A percentile compares a stretch with the other conserved stretches of the same genome.
Evolutionary conservation across 2,113 vertebrate genomes (phyloP).

Genomic region (Prinia subflava): DNA sequence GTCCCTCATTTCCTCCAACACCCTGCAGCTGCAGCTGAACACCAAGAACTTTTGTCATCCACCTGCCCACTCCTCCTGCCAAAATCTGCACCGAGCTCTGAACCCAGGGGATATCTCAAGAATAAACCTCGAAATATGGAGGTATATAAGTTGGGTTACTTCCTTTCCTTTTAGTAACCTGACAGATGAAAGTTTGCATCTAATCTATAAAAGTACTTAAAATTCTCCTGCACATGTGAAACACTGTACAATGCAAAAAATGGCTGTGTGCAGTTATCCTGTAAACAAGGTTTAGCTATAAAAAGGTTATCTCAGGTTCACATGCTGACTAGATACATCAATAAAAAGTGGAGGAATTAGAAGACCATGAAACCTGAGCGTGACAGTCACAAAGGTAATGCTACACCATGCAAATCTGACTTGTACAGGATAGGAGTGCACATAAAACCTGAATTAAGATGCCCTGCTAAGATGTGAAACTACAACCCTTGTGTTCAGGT

Average conservation of each 20-base stretch:
- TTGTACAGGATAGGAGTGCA: neutral
- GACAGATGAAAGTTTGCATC: neutral
- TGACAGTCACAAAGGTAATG: neutral
- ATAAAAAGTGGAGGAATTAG: neutral
- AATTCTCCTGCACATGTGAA: neutral
- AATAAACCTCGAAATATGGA: neutral
- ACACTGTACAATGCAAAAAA: neutral
- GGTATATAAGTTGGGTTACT: neutral
- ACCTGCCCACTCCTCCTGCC: neutral
- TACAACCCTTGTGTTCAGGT: neutral
- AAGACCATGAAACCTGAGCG: neutral
- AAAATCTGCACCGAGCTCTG: neutral
- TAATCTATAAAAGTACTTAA: neutral
- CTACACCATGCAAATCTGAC: neutral
- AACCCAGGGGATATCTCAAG: neutral
- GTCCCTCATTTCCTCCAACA: neutral
- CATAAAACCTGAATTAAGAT: neutral
- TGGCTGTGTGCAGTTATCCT: neutral
- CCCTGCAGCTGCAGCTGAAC: rapidly evolving
- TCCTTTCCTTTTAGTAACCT: neutral
- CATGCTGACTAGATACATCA: neutral
- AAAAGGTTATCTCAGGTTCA: neutral
- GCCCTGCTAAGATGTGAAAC: neutral
- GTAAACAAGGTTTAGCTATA: neutral
- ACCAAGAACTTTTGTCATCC: neutral